Conservation (phyloP, 2,888 invertebrate genomes). For the Scotopteryx bipunctaria region DNA sequence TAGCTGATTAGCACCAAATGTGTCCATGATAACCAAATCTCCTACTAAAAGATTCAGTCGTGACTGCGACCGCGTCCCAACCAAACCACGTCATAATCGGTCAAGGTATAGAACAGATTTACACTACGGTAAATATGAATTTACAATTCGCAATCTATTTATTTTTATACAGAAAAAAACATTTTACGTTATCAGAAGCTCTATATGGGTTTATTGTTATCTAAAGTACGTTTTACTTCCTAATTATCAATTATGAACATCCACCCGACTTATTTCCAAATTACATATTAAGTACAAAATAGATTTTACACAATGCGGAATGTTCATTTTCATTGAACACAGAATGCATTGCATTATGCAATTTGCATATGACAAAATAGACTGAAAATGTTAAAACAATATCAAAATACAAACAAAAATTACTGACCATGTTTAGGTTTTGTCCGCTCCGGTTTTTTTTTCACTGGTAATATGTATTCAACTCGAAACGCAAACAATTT, state of each 20-base stretch:
- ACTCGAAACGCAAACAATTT: conserved; percentile 1
- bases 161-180: no score
- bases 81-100: conserved; percentile 22
- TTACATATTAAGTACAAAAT: no score
- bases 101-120: no score
- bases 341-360: no score
- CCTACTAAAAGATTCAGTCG: conserved; percentile 32
- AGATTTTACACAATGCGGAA: no score
- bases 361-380: no score
- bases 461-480: conserved; percentile 12
- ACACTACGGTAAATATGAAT: no score
- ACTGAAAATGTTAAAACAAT: conserved; percentile 12
- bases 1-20: conserved; percentile 18
- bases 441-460: not conserved
- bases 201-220: no score
- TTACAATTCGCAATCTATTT: conserved; percentile 2
- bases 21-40: conserved; percentile 23
- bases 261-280: no score
- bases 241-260: not conserved
- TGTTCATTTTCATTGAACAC: no score
- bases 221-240: no score
- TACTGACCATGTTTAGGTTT: conserved; percentile 43
- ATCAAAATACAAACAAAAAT: conserved; percentile 14
- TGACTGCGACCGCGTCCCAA: conserved; percentile 22
- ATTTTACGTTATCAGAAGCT: no score